A percentile compares a stretch with the other conserved stretches of the same genome.
Conservation (phyloP, 2,888 invertebrate species). For the Phorcus lineatus region DNA sequence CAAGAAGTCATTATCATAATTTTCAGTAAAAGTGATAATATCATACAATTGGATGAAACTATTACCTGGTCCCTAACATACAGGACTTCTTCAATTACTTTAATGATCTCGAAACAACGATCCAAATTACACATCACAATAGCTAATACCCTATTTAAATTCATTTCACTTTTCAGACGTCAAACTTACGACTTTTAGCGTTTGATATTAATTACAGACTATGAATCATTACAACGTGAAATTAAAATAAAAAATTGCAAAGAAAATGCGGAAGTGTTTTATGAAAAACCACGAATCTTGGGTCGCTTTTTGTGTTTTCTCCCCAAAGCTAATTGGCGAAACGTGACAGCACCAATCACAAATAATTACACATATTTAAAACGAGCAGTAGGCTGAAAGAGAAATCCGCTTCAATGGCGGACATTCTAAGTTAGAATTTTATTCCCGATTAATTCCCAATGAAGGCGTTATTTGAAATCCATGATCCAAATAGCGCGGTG, state of each 20-base stretch:
- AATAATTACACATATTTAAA: slow-evolving; percentile 1
- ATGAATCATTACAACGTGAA: neutral
- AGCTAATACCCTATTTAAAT: too few relatives aligned
- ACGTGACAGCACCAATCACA: neutral
- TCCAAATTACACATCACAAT: too few relatives aligned
- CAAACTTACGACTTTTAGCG: neutral
- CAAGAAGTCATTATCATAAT: too few relatives aligned
- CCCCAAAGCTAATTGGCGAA: neutral
- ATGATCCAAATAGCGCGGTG: neutral
- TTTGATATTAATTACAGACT: neutral
- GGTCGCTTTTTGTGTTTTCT: neutral
- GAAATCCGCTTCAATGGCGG: neutral
- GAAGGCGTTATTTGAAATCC: neutral
- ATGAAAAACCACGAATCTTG: neutral
- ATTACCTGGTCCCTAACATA: too few relatives aligned
- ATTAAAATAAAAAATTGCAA: neutral
- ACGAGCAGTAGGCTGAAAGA: neutral
- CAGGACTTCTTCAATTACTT: too few relatives aligned
- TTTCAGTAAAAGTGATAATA: too few relatives aligned
- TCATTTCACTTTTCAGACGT: too few relatives aligned
- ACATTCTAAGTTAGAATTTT: neutral
- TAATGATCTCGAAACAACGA: too few relatives aligned
- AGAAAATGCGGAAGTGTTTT: neutral
- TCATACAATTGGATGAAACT: too few relatives aligned
- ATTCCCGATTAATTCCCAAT: neutral